These are phyloP conservation scores for Orchesella cincta DNA, from an alignment of 1,140 invertebrate species.

Conservation along the genomic window DNA sequence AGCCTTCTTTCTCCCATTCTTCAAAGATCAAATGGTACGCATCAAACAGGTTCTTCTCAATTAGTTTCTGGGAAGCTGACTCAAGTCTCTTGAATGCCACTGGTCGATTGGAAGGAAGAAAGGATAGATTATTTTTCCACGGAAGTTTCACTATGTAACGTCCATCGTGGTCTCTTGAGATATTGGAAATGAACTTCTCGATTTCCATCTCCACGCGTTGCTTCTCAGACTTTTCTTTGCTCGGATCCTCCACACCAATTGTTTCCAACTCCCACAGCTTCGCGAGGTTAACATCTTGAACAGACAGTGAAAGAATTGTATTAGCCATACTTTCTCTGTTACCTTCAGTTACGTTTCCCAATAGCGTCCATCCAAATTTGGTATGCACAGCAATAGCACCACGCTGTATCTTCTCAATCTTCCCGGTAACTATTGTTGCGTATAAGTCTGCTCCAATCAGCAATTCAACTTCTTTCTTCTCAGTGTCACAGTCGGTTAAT, in stretches of 20 bases:
- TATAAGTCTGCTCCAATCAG: not conserved
- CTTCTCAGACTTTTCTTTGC: not conserved
- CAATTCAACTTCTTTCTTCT: not conserved
- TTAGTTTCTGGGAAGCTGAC: not conserved
- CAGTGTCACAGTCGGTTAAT: not conserved
- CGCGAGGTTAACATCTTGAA: not conserved
- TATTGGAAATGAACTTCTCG: not conserved
- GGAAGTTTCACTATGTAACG: slow-evolving; percentile 29
- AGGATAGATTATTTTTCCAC: not conserved
- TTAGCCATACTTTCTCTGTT: not conserved
- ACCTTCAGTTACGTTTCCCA: not conserved
- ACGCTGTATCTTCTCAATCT: not conserved
- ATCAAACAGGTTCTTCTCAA: not conserved
- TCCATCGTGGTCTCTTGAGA: not conserved
- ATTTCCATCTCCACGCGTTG: not conserved
- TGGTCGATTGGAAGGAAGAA: not conserved
- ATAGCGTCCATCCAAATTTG: not conserved
- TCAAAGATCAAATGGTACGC: not conserved
- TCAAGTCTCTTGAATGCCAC: not conserved
- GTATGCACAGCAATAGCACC: not conserved
- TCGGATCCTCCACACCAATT: not conserved
- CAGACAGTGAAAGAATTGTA: not conserved
- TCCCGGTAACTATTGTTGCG: not conserved
- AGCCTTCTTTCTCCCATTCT: not conserved
- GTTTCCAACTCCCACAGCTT: not conserved